Evolutionary conservation across 2,888 invertebrate genomes (phyloP).

Genomic region (Campoletis raptor): DNA sequence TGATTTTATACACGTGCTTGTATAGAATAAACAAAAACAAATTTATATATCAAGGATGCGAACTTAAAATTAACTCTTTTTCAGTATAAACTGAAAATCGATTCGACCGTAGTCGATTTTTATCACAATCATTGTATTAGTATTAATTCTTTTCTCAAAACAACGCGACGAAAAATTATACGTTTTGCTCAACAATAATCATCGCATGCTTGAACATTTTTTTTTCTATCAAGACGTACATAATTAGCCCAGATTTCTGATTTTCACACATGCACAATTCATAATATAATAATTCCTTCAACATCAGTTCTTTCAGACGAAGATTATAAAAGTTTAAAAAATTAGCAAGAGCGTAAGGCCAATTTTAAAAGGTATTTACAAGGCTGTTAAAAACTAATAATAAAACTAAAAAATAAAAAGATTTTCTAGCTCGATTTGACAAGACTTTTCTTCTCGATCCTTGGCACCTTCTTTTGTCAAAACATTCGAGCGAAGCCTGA

Average conservation of each 20-base stretch:
- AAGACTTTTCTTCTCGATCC: background rate
- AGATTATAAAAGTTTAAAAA: background rate
- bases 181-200: background rate
- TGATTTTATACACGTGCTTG: conserved; percentile 16
- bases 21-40: conserved; percentile 13
- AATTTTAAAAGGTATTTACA: conserved; percentile 54
- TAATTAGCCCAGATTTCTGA: conserved; percentile 11
- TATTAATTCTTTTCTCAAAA: background rate
- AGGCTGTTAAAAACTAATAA: conserved; percentile 31
- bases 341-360: background rate
- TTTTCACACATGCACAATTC: conserved; percentile 22
- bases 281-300: background rate
- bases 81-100: background rate
- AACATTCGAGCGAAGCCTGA: conserved; percentile 59
- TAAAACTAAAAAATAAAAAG: conserved; percentile 23
- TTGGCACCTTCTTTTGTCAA: conserved; percentile 8
- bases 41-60: background rate
- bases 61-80: background rate
- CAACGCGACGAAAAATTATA: background rate
- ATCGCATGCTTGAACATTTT: background rate
- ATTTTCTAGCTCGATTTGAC: background rate
- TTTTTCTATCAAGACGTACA: background rate
- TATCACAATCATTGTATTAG: conserved; percentile 17
- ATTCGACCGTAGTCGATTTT: conserved; percentile 3
- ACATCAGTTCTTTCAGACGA: background rate